Evolutionary conservation across 2,797 vertebrate species (phyloP).

Genomic region (Prionace glauca): DNA sequence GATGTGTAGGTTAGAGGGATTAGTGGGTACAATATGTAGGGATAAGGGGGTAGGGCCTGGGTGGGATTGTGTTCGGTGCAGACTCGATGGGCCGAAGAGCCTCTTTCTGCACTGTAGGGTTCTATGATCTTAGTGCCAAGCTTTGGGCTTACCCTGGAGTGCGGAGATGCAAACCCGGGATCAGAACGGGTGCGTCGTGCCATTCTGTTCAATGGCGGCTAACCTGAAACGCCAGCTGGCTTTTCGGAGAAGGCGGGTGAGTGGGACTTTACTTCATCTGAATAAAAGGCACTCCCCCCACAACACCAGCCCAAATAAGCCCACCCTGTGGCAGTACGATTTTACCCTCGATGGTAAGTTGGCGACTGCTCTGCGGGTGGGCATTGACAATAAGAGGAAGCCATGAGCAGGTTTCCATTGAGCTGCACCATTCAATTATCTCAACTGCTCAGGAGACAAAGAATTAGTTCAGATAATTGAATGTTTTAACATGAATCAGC

Average conservation of each 20-base stretch:
- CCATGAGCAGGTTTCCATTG: neutral
- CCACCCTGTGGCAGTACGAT: neutral
- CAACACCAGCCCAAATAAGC: neutral
- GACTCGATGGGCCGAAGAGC: too few species aligned
- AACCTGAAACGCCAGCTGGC: neutral
- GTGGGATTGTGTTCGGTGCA: too few species aligned
- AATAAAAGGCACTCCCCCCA: neutral
- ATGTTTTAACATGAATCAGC: slow-evolving; percentile 6
- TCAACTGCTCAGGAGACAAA: neutral
- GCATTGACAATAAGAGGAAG: neutral
- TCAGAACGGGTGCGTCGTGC: neutral
- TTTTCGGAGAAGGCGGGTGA: neutral
- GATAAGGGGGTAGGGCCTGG: too few species aligned
- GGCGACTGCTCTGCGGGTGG: neutral
- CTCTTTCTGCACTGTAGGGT: too few species aligned
- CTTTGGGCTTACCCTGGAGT: neutral
- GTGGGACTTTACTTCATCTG: neutral
- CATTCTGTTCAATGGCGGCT: neutral
- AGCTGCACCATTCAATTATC: neutral
- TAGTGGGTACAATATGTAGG: too few species aligned
- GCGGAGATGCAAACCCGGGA: neutral
- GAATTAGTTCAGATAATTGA: slow-evolving; percentile 33
- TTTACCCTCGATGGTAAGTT: neutral
- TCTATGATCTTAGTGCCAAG: neutral
- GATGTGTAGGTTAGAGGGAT: too few species aligned